phyloP scores from a whole-genome alignment of 2,113 vertebrate genomes.

The Gasterosteus nipponicus region DNA sequence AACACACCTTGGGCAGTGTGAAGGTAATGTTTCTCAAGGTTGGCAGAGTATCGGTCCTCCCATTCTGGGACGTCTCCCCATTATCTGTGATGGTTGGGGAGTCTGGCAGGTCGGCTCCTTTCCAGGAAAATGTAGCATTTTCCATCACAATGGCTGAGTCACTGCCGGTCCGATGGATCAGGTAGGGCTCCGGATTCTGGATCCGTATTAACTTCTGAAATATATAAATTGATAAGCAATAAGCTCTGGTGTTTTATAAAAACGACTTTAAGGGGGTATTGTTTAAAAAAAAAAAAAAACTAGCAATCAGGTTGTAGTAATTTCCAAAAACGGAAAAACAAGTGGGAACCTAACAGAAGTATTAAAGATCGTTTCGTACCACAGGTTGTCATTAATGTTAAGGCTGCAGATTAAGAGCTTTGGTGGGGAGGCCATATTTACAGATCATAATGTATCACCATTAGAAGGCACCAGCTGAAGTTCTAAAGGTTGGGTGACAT shows the following conservation, averaged over 20 bases:
- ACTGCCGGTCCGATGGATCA: constrained; percentile 70
- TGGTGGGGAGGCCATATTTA: neutral
- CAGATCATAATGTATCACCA: neutral
- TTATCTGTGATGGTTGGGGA: neutral
- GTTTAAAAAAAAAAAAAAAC: too few relatives aligned
- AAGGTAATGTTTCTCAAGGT: constrained; percentile 81
- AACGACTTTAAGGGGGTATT: too few relatives aligned
- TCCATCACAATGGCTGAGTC: constrained; percentile 79
- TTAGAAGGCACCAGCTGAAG: neutral
- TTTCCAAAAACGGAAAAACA: too few relatives aligned
- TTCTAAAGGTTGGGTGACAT: neutral
- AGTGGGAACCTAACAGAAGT: too few relatives aligned
- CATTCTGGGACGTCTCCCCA: neutral
- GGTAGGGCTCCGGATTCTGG: constrained; percentile 81
- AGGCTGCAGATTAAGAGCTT: neutral
- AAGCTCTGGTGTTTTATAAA: neutral
- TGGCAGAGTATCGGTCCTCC: neutral
- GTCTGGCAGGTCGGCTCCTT: neutral
- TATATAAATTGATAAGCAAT: neutral
- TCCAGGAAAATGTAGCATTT: constrained; percentile 85
- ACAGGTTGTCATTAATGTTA: neutral
- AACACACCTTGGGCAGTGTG: constrained; percentile 81
- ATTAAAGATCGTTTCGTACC: neutral
- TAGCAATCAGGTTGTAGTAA: too few relatives aligned
- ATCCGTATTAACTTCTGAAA: constrained; percentile 83